Percentiles rank a stretch among this genome's conserved stretches.
Evolutionary conservation across 2,888 invertebrate species (phyloP).

Genomic region (Zele albiditarsus): DNA sequence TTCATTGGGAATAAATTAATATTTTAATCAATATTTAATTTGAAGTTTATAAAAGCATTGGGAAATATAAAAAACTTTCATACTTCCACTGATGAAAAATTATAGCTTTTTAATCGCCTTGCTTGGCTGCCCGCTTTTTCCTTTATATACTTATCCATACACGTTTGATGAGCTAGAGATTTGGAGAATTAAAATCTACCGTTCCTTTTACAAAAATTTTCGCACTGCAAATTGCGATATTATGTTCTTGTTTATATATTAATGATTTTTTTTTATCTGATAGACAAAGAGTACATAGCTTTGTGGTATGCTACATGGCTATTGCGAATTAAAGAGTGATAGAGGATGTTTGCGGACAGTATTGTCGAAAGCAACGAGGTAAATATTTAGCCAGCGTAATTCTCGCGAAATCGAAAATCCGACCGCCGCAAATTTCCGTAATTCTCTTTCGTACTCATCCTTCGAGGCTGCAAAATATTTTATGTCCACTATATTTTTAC

Average conservation of each 20-base stretch:
- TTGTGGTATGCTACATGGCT: background rate
- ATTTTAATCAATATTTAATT: background rate
- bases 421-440: constrained; percentile 31
- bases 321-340: background rate
- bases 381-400: constrained; percentile 31
- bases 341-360: constrained; percentile 13
- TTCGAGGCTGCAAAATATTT: constrained; percentile 21
- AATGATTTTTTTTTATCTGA: background rate
- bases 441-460: constrained; percentile 10
- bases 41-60: background rate
- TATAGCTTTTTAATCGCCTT: background rate
- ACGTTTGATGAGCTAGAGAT: background rate
- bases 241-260: background rate
- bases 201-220: background rate
- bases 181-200: background rate
- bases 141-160: background rate
- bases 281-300: background rate
- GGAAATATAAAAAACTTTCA: too few species aligned
- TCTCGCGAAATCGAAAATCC: constrained; percentile 29
- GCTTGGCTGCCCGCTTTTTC: background rate
- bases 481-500: constrained; percentile 11
- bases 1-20: background rate
- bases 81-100: background rate
- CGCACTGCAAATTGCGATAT: background rate
- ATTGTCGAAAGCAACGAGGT: constrained; percentile 26